Conservation (phyloP, 2,113 vertebrate species). For the Pseudorectes ferrugineus region DNA sequence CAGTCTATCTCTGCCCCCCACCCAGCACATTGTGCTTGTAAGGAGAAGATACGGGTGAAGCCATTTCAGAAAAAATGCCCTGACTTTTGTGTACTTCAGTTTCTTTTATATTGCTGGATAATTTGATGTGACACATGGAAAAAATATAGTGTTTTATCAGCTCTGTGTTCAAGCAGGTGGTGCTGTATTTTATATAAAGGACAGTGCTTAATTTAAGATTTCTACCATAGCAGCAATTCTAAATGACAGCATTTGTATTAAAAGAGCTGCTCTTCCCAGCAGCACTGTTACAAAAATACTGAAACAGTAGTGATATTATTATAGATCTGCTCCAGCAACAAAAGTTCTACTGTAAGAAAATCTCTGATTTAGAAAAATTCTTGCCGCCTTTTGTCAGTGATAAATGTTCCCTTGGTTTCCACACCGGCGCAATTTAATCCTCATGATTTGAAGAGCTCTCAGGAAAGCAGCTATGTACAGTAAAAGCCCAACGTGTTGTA, state of each 20-base stretch:
- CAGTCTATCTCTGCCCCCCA: background rate
- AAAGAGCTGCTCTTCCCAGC: constrained; percentile 49
- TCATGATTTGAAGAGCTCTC: background rate
- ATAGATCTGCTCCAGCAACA: constrained; percentile 40
- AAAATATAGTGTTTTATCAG: constrained; percentile 37
- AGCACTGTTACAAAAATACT: constrained; percentile 56
- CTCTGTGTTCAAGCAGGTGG: constrained; percentile 58
- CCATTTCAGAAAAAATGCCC: background rate
- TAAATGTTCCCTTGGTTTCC: constrained; percentile 15
- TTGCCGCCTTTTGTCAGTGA: background rate
- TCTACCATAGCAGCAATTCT: constrained; percentile 46
- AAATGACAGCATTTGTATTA: constrained; percentile 58
- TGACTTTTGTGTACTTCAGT: constrained; percentile 36
- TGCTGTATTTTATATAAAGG: constrained; percentile 51
- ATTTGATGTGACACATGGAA: background rate
- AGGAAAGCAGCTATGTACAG: background rate
- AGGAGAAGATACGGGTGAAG: background rate
- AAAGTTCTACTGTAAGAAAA: constrained; percentile 49
- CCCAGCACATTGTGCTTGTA: constrained; percentile 5
- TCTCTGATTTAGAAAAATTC: constrained; percentile 39
- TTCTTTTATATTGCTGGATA: constrained; percentile 29
- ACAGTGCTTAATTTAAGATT: constrained; percentile 56
- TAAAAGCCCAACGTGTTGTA: background rate
- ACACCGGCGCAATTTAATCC: background rate
- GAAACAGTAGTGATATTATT: constrained; percentile 65